Evolutionary conservation across 2,888 invertebrate species (phyloP).

Genomic region (Argynnis bischoffii): DNA sequence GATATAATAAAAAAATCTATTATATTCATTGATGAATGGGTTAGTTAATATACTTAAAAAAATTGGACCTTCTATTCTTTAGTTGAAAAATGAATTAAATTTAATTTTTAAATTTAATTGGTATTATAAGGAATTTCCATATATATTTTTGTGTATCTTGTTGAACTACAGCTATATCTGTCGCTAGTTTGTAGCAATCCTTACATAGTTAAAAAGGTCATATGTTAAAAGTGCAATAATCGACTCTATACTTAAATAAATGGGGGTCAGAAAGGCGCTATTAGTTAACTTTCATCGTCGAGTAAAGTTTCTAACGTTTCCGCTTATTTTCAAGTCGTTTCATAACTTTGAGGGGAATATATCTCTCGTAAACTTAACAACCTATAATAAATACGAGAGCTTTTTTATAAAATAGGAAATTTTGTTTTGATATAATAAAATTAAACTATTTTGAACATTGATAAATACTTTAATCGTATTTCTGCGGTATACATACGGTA

Average conservation of each 20-base stretch:
- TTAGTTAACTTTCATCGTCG: constrained; percentile 31
- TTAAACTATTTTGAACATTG: too few species aligned
- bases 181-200: constrained; percentile 10
- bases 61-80: too few species aligned
- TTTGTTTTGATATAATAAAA: neutral
- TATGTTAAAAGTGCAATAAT: constrained; percentile 31
- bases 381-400: neutral
- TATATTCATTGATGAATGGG: too few species aligned
- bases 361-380: constrained; percentile 6
- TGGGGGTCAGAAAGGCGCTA: constrained; percentile 28
- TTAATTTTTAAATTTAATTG: too few species aligned
- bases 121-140: too few species aligned
- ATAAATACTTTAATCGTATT: too few species aligned
- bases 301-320: constrained; percentile 33
- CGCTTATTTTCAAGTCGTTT: constrained; percentile 23
- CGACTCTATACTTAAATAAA: constrained; percentile 25
- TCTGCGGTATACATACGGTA: too few species aligned
- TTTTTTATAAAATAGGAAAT: neutral
- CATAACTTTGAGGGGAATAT: constrained; percentile 22
- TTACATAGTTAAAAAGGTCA: constrained; percentile 22
- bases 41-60: too few species aligned
- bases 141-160: too few species aligned
- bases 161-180: neutral
- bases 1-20: too few species aligned
- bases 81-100: too few species aligned